Base-by-base conservation (phyloP, 1,140 invertebrate species). In the Pemphigus obesinymphae region DNA sequence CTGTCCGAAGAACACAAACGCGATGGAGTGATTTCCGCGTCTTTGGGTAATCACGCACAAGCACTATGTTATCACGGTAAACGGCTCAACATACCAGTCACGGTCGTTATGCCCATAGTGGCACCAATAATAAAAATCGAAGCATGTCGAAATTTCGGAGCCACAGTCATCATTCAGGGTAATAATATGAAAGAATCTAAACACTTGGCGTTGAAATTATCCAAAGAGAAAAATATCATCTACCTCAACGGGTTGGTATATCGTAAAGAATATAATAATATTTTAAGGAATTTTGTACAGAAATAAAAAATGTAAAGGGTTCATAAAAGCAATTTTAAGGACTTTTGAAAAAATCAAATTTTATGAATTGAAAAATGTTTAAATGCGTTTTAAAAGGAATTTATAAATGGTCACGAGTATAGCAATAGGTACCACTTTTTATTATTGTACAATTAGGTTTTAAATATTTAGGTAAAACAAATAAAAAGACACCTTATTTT, bases 41-140 rank as follows among this genome's bases (percentile, higher is more conserved):
- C 95, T 15, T 89, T 97, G 48, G 96, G 96, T 0, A 98, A 98
- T 86, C 96, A 98, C 87, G 96, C 96, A 0, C 89, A 94, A 73
- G 96, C 93, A 0, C 87, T 98, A 11, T 92, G 92, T 82, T 98
- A 96, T 86, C 96, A 98, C 86, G 96, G 95, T 1, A 88, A 91
- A 83, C 89, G 91, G 82, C 88, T 98, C 0, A 89, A 90, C 8
- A 93, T 98, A 63, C 92, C 94, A 0, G 93, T 96, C 0, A 97
- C 95, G 0, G 96, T 98, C 3, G 94, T 98, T 0, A 98, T 98
- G 96, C 96, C 96, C 0, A 91, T 92, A 17, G 90, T 94, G 2
- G 95, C 95, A 0, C 94, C 95, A 0, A 94, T 98, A 58, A 97
- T 97, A 95, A 98, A 98, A 88, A 93, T 98, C 61, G 90, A 95